Evolutionary conservation across 2,797 vertebrate species (phyloP).

Genomic region (Novumbra hubbsi): DNA sequence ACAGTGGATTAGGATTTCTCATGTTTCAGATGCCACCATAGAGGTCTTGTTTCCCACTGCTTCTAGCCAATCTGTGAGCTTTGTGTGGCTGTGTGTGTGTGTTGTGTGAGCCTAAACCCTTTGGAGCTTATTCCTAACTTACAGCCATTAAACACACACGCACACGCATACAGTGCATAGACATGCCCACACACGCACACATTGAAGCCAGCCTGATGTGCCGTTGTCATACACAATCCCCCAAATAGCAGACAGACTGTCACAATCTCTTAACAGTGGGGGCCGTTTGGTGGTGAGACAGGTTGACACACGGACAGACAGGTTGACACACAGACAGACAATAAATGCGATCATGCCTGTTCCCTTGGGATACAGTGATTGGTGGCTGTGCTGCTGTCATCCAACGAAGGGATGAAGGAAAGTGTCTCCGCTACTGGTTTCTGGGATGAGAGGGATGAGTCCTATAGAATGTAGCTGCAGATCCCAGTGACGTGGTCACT

Average conservation of each 20-base stretch:
- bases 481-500: too few species aligned
- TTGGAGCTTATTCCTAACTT: slow-evolving; percentile 36
- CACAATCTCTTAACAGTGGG: slow-evolving; percentile 17
- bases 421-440: background rate
- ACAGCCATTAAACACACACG: slow-evolving; percentile 22
- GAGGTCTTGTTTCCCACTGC: slow-evolving; percentile 46
- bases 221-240: background rate
- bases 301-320: too few species aligned
- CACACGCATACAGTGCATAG: slow-evolving; percentile 9
- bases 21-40: slow-evolving; percentile 52
- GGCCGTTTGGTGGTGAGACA: background rate
- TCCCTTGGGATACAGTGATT: slow-evolving; percentile 12
- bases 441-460: background rate
- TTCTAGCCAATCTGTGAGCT: slow-evolving; percentile 47
- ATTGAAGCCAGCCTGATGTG: too few species aligned
- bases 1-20: slow-evolving; percentile 72
- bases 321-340: slow-evolving; percentile 24
- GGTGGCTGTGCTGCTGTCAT: slow-evolving; percentile 16
- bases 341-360: slow-evolving; percentile 46
- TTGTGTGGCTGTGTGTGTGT: slow-evolving; percentile 2
- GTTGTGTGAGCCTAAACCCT: slow-evolving; percentile 37
- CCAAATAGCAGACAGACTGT: slow-evolving; percentile 24
- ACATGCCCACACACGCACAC: background rate
- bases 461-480: background rate
- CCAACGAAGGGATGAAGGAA: slow-evolving; percentile 6